Evolutionary conservation across 2,797 vertebrate species (phyloP), one percentile per base, ranked within the genome.

Genomic region (Coregonus ussuriensis): DNA sequence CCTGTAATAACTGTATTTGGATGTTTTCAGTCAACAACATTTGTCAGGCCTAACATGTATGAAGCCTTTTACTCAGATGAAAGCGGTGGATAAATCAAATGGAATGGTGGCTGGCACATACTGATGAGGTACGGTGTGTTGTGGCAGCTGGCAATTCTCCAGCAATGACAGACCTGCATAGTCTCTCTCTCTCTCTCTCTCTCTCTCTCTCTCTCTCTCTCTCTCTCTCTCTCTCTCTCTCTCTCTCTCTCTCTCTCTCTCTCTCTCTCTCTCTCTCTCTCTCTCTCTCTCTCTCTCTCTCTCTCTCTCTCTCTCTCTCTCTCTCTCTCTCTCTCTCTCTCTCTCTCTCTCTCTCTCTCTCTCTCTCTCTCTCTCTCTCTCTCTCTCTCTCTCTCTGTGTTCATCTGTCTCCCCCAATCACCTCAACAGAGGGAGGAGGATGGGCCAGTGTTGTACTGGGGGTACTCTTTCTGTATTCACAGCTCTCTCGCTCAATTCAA

Each of bases 51-150:
- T 56, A 4, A 72, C 76, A 35, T 31, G 53, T 76, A 81, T 16
- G 16, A 80, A 70, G 83, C 78, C 77, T 87, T 87, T 62, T 82
- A 86, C 79, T 37, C 15, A 53, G 85, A 88, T 86, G 81, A 87
- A 62, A 70, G 37, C 52, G 21, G 15, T 14, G 25, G 4, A n/a
- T 85, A 74, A 83, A 72, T 85, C 84, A 80, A 37, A 79, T 80
- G 37, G 81, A 81, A 54, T 41, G 75, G 77, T 73, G 75, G 70
- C 41, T 31, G 25, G 29, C 51, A 31, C 51, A 72, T 52, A 72
- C 71, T 76, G 78, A 77, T 68, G 76, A 37, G 71, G 25, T 52
- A 29, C 5, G 47, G 51, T 47, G 35, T 54, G 41, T 63, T 41
- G 41, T 71, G 33, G 25, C 54, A 68, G 66, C 74, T 84, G 82